Percentiles rank a stretch among this genome's conserved stretches.
These are phyloP conservation scores for Drosophila mimica DNA, from an alignment of 2,888 invertebrate species.

Conservation along the genomic window DNA sequence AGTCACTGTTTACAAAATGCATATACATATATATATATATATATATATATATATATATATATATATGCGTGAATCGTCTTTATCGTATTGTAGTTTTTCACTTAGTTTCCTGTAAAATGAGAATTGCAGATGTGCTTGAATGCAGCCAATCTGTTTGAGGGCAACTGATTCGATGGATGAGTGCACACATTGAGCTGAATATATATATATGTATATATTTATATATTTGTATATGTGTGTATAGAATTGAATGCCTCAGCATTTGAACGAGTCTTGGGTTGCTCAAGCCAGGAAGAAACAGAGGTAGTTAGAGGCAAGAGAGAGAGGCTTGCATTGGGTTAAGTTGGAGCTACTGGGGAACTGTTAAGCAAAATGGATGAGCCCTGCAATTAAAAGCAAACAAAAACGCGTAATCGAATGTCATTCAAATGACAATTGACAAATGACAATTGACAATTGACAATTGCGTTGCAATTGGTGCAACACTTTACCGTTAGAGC, in stretches of 20 bases:
- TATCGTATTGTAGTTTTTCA: conserved; percentile 9
- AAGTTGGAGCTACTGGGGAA: conserved; percentile 18
- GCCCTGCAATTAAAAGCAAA: conserved; percentile 70
- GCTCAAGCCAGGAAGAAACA: not conserved
- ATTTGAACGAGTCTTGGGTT: conserved; percentile 28
- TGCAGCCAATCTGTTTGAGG: conserved; percentile 46
- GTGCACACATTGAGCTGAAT: conserved; percentile 30
- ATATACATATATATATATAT: not conserved
- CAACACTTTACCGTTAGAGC: conserved; percentile 12
- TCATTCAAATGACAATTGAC: conserved; percentile 54
- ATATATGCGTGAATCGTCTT: not conserved
- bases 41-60: conserved; percentile 1
- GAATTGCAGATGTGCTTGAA: conserved; percentile 50
- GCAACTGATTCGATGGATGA: conserved; percentile 44
- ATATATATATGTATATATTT: too few relatives aligned
- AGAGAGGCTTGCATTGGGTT: not conserved
- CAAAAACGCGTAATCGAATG: conserved; percentile 73
- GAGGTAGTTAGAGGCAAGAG: not conserved
- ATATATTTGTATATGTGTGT: not conserved
- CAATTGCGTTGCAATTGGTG: conserved; percentile 25
- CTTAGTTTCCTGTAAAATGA: conserved; percentile 21
- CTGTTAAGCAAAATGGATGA: conserved; percentile 58
- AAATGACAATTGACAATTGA: conserved; percentile 39
- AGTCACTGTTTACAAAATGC: not conserved
- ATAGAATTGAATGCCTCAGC: conserved; percentile 12